Base-by-base conservation (phyloP, 2,888 invertebrate genomes). In the Nephrotoma flavescens region DNA sequence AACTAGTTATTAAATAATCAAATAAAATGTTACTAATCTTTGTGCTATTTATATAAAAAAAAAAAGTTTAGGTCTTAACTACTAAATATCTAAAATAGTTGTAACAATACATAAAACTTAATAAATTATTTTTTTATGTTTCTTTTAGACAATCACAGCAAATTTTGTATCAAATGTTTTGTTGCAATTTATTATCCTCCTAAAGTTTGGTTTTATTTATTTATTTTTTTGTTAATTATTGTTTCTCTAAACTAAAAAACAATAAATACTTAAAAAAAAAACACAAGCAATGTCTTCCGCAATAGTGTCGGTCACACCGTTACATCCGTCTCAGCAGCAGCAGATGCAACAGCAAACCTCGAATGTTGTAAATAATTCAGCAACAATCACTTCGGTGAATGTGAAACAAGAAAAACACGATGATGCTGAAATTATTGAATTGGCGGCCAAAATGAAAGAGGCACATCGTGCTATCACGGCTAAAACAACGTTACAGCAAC, bases 401-500 rank as follows among this genome's bases (percentile, higher is more conserved):
- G 91, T 92, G 4, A 92, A 92, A 87, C 91, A 92, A 88, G 92
- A 92, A 88, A 90, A 91, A 2, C 90, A 91, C 87, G 96, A 97
- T 93, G 97, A 97, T 91, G 96, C 96, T 89, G 97, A 97, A 93
- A 97, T 97, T 90, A 93, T 95, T 90, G 96, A 96, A 92, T 90
- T 97, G 92, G 97, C 97, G 89, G 96, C 96, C 89, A 96, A 96
- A 92, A 95, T 97, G 95, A 94, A 95, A 92, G 96, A 97, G 92
- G 95, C 95, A 87, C 95, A 96, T 91, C 95, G 95, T 91, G 95
- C 94, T 89, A 94, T 94, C 88, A 92, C 93, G 86, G 90, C 90
- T 6, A 90, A 90, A 89, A 91, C 88, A 88, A 90, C 91, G 88
- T 89, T 89, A 87, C 91, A 91, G 88, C 85, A 87, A 84, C 86